A percentile compares a stretch with the other conserved stretches of the same genome.
phyloP scores from a whole-genome alignment of 2,888 invertebrate species.

The Noctua fimbriata region DNA sequence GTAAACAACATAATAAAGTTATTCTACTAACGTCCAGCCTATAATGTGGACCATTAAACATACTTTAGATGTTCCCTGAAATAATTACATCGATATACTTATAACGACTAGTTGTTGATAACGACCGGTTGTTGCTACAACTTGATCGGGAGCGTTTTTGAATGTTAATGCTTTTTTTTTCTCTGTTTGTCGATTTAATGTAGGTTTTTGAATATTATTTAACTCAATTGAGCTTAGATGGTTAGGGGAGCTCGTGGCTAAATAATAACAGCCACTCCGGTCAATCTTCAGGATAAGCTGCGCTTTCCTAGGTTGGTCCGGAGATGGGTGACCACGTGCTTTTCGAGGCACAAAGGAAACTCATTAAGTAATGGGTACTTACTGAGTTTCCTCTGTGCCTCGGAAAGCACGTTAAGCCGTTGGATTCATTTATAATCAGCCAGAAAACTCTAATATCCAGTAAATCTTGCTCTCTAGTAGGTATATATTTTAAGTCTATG shows the following conservation, averaged over 20 bases:
- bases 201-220: background rate
- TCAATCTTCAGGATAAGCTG: background rate
- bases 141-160: slow-evolving; percentile 11
- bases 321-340: background rate
- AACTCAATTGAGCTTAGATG: background rate
- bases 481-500: too few species aligned
- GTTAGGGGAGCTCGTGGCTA: background rate
- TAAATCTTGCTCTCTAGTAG: too few species aligned
- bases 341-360: too few species aligned
- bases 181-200: background rate
- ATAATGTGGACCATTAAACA: slow-evolving; percentile 39
- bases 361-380: too few species aligned
- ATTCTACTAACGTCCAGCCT: slow-evolving; percentile 14
- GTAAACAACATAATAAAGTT: slow-evolving; percentile 28
- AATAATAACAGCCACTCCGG: background rate
- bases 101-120: slow-evolving; percentile 33
- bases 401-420: too few species aligned
- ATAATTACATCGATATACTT: slow-evolving; percentile 39
- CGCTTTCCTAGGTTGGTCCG: background rate
- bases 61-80: slow-evolving; percentile 52
- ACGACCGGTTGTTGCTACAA: slow-evolving; percentile 28
- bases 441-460: too few species aligned
- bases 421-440: too few species aligned
- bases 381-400: too few species aligned
- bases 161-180: slow-evolving; percentile 15